A percentile compares a stretch with the other conserved stretches of the same genome.
Evolutionary conservation across 2,113 vertebrate species (phyloP).

Genomic region (Ciconia stormi): DNA sequence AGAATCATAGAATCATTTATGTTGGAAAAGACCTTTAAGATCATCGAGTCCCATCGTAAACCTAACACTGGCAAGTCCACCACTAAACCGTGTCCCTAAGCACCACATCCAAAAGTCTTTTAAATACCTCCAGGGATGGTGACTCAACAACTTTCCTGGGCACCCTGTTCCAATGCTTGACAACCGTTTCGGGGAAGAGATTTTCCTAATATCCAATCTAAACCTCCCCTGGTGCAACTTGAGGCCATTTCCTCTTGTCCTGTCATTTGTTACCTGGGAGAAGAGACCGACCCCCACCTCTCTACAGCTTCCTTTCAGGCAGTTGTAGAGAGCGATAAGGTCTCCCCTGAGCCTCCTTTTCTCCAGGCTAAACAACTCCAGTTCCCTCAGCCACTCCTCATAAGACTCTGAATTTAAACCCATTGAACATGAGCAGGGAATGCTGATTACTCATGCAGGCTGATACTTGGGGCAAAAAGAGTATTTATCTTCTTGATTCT

Average conservation of each 20-base stretch:
- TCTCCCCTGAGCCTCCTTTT: not conserved
- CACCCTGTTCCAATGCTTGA: not conserved
- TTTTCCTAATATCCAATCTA: not conserved
- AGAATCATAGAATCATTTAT: not conserved
- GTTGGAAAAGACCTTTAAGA: not conserved
- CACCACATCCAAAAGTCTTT: rapidly evolving
- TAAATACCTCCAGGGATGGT: not conserved
- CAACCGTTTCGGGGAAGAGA: not conserved
- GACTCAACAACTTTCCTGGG: not conserved
- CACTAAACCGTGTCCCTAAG: not conserved
- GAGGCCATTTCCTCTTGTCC: not conserved
- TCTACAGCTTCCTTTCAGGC: no score
- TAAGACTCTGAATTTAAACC: not conserved
- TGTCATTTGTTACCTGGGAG: not conserved
- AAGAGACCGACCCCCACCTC: rapidly evolving
- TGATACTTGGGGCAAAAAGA: not conserved
- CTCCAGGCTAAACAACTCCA: not conserved
- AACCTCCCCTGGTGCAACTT: not conserved
- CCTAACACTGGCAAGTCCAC: not conserved
- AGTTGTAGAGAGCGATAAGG: not conserved
- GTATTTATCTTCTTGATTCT: not conserved
- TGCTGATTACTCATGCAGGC: not conserved
- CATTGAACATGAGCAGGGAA: not conserved
- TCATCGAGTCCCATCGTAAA: rapidly evolving
- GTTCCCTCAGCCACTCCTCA: not conserved